Evolutionary conservation across 1,140 invertebrate species (phyloP).

Genomic region (Maconellicoccus hirsutus): DNA sequence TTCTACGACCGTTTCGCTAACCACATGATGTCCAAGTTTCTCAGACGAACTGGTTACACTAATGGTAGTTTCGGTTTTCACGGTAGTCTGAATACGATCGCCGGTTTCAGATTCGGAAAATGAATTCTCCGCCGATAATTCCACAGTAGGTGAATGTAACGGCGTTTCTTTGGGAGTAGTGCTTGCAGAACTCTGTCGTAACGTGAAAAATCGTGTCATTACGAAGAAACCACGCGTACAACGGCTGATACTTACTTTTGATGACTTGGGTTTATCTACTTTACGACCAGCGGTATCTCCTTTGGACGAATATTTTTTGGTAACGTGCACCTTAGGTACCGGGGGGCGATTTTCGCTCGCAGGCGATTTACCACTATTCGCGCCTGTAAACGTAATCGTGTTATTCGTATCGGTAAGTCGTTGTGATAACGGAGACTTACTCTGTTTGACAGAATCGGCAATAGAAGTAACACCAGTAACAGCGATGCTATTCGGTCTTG

Average conservation of each 20-base stretch:
- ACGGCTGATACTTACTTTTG: neutral
- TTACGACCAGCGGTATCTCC: neutral
- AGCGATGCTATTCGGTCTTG: constrained; percentile 71
- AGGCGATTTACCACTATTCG: constrained; percentile 19
- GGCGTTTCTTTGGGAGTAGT: constrained; percentile 42
- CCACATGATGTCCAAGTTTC: constrained; percentile 19
- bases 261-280: constrained; percentile 18
- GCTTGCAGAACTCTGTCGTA: constrained; percentile 30
- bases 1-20: constrained; percentile 18
- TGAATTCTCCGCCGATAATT: constrained; percentile 33
- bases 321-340: constrained; percentile 28
- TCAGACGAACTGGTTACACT: neutral
- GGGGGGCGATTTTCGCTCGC: constrained; percentile 25
- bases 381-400: constrained; percentile 3
- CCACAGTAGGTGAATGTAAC: constrained; percentile 42
- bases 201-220: neutral
- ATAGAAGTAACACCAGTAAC: constrained; percentile 61
- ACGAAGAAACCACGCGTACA: neutral
- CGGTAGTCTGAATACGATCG: constrained; percentile 23
- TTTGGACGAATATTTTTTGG: constrained; percentile 27
- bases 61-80: constrained; percentile 27
- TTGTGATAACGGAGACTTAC: no score
- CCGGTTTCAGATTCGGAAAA: neutral
- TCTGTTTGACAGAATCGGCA: neutral
- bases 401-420: no score